A percentile compares a stretch with the other conserved stretches of the same genome.
These are phyloP conservation scores for Stercorarius parasiticus DNA, from an alignment of 2,113 vertebrate genomes.

Conservation along the genomic window DNA sequence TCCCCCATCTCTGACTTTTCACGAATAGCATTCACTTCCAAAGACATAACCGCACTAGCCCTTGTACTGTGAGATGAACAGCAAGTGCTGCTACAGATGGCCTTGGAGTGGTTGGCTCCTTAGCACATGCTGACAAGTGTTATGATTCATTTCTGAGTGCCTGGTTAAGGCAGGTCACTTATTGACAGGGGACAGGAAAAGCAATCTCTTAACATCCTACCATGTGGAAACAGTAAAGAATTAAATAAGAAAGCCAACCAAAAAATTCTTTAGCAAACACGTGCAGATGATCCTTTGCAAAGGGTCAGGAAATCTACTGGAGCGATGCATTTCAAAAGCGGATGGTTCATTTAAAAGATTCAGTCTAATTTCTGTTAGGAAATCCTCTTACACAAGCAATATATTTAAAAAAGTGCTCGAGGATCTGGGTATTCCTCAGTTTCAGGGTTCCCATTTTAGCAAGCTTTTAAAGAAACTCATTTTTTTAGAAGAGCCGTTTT, in stretches of 20 bases:
- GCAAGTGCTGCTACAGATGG: neutral
- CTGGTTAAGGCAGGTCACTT: conserved; percentile 35
- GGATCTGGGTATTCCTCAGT: neutral
- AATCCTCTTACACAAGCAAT: neutral
- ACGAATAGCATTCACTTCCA: neutral
- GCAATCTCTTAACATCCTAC: neutral
- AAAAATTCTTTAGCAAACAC: neutral
- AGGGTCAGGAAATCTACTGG: neutral
- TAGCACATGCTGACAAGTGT: conserved; percentile 19
- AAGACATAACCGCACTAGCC: neutral
- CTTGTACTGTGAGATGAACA: conserved; percentile 2
- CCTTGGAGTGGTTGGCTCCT: neutral
- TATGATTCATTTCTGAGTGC: conserved; percentile 5
- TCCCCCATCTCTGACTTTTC: neutral
- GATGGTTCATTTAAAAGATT: neutral
- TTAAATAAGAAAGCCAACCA: neutral
- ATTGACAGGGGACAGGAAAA: conserved; percentile 21
- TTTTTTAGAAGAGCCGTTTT: neutral
- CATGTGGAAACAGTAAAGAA: neutral
- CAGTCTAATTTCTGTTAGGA: neutral
- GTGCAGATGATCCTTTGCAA: neutral
- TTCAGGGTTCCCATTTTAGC: neutral
- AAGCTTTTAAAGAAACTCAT: neutral
- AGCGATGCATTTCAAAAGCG: neutral
- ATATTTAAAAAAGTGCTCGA: neutral